These are phyloP conservation scores for Tuta absoluta DNA, from an alignment of 2,888 invertebrate species.

Conservation along the genomic window DNA sequence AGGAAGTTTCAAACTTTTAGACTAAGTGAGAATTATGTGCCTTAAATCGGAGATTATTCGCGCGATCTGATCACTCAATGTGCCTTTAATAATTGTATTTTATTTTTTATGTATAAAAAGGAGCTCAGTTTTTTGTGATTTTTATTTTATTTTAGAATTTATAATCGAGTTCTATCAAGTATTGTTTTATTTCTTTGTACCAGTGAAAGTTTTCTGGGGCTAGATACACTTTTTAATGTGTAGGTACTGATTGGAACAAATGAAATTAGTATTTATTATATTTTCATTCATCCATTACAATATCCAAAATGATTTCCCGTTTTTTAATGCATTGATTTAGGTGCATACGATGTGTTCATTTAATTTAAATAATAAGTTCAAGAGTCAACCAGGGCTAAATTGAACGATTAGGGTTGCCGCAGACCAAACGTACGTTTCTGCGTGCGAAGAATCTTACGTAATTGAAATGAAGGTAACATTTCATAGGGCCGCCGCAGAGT, in stretches of 20 bases:
- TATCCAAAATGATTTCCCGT: too few species aligned
- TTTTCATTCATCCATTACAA: too few species aligned
- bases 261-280: not conserved
- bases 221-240: not conserved
- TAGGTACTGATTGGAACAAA: not conserved
- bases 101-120: constrained; percentile 34
- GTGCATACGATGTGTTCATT: constrained; percentile 42
- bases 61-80: constrained; percentile 67
- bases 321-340: not conserved
- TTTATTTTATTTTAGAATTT: not conserved
- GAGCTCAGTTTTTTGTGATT: constrained; percentile 35
- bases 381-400: not conserved
- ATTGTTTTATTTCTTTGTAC: not conserved
- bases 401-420: too few species aligned
- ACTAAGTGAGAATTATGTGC: constrained; percentile 61
- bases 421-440: too few species aligned
- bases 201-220: not conserved
- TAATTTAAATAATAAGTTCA: not conserved
- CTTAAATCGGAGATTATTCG: constrained; percentile 67
- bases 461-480: too few species aligned
- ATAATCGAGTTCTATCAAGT: constrained; percentile 9
- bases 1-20: constrained; percentile 1
- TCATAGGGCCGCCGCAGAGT: too few species aligned
- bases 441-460: too few species aligned
- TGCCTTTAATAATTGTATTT: constrained; percentile 56